These are phyloP conservation scores for Odobenus rosmarus DNA, from an alignment of 2,113 vertebrate genomes.

Conservation along the genomic window DNA sequence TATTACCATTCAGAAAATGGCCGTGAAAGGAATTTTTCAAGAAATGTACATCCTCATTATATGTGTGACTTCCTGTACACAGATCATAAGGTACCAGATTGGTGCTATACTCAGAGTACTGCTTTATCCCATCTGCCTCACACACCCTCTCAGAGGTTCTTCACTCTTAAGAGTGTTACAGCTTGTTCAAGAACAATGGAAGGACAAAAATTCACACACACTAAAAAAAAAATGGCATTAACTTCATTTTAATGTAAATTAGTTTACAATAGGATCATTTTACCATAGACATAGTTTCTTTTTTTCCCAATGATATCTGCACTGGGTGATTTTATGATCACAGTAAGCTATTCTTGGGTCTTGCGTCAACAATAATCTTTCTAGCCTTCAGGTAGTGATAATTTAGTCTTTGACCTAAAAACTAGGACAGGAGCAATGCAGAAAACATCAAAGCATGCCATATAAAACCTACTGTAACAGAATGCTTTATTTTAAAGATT, in stretches of 20 bases:
- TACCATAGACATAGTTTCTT: neutral
- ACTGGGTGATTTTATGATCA: constrained; percentile 33
- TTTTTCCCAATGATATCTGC: neutral
- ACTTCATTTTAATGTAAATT: neutral
- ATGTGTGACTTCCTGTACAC: neutral
- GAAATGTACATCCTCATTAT: neutral
- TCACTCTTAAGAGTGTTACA: neutral
- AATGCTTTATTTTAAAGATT: constrained; percentile 66
- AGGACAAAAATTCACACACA: neutral
- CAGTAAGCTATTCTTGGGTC: constrained; percentile 13
- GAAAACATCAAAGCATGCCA: neutral
- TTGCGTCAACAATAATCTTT: constrained; percentile 40
- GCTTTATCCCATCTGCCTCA: neutral
- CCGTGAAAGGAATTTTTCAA: neutral
- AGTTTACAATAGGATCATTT: neutral
- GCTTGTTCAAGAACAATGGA: neutral
- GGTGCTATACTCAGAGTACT: neutral
- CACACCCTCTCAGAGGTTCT: neutral
- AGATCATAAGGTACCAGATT: fast-evolving
- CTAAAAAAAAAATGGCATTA: neutral
- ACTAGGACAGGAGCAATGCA: neutral
- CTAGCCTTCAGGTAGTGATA: neutral
- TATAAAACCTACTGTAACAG: neutral
- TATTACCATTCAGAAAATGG: neutral
- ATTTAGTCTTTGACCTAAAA: constrained; percentile 29